These are phyloP conservation scores for Sphaerophoria rueppellii DNA, from an alignment of 2,888 invertebrate genomes.

Conservation along the genomic window DNA sequence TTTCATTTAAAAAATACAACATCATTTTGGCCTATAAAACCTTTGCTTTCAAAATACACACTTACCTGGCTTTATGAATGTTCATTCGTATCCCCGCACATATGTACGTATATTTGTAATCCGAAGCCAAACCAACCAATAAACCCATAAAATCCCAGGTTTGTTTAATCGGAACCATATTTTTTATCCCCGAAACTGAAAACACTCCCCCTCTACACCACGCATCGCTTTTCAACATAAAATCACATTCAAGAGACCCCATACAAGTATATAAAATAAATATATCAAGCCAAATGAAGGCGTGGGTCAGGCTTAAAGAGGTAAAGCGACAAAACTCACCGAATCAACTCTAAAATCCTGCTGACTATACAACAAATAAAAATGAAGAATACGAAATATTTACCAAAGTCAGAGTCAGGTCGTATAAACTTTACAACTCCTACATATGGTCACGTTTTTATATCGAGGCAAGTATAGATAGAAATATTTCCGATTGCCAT, in stretches of 20 bases:
- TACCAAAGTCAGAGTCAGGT: slow-evolving; percentile 55
- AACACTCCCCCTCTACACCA: slow-evolving; percentile 30
- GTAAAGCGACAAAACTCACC: slow-evolving; percentile 52
- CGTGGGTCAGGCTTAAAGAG: slow-evolving; percentile 28
- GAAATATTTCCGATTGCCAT: slow-evolving; percentile 1
- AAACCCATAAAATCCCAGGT: slow-evolving; percentile 65
- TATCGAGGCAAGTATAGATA: background rate
- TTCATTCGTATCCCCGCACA: slow-evolving; percentile 58
- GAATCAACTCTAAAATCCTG: slow-evolving; percentile 65
- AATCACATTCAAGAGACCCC: background rate
- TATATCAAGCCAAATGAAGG: background rate
- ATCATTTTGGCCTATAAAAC: slow-evolving; percentile 62
- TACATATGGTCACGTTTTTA: slow-evolving; percentile 65
- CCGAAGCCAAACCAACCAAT: slow-evolving; percentile 63
- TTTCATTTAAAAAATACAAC: slow-evolving; percentile 60
- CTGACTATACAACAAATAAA: slow-evolving; percentile 57
- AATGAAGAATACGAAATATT: slow-evolving; percentile 59
- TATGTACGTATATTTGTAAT: slow-evolving; percentile 50
- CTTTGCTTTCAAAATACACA: slow-evolving; percentile 30
- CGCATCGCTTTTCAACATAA: too few species aligned
- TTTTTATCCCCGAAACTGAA: slow-evolving; percentile 41
- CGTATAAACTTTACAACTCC: slow-evolving; percentile 71
- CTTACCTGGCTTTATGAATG: background rate
- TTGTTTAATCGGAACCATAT: slow-evolving; percentile 59
- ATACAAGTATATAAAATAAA: background rate